phyloP scores from a whole-genome alignment of 1,140 invertebrate genomes.

The Euura lappo region DNA sequence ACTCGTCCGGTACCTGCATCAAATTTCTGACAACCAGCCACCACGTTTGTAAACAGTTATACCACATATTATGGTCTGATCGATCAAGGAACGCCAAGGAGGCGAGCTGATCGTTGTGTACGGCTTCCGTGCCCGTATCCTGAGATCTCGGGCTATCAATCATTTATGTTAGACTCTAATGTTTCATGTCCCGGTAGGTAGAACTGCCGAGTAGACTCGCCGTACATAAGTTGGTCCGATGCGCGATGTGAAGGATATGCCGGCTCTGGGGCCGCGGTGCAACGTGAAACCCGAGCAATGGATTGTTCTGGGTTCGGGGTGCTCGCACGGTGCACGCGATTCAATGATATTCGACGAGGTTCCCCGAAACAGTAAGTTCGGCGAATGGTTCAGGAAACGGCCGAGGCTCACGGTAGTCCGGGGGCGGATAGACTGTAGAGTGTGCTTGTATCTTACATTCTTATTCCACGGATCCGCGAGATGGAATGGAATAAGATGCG shows the following conservation, averaged over 20 bases:
- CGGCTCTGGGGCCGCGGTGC: background rate
- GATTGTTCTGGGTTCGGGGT: too few relatives aligned
- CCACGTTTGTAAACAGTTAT: background rate
- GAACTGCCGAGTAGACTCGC: conserved; percentile 44
- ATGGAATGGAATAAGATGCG: background rate
- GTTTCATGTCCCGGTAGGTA: conserved; percentile 45
- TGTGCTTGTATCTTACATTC: background rate
- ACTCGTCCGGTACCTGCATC: too few relatives aligned
- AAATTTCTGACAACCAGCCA: too few relatives aligned
- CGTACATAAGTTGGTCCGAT: conserved; percentile 37
- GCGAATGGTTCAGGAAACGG: background rate
- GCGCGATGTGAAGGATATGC: background rate
- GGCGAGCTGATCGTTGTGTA: conserved; percentile 28
- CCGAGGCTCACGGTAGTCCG: background rate
- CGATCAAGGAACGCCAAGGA: conserved; percentile 27
- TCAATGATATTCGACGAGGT: too few relatives aligned
- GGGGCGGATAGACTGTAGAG: background rate
- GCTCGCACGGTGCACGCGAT: too few relatives aligned
- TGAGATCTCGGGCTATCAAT: conserved; percentile 45
- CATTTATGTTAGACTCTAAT: conserved; percentile 28
- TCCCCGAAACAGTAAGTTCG: too few relatives aligned
- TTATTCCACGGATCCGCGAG: background rate
- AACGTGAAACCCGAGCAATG: too few relatives aligned
- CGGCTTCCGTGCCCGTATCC: conserved; percentile 42
- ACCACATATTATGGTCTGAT: background rate